These are phyloP conservation scores for Platerodrilus igneus DNA, from an alignment of 2,888 invertebrate genomes.

Conservation along the genomic window DNA sequence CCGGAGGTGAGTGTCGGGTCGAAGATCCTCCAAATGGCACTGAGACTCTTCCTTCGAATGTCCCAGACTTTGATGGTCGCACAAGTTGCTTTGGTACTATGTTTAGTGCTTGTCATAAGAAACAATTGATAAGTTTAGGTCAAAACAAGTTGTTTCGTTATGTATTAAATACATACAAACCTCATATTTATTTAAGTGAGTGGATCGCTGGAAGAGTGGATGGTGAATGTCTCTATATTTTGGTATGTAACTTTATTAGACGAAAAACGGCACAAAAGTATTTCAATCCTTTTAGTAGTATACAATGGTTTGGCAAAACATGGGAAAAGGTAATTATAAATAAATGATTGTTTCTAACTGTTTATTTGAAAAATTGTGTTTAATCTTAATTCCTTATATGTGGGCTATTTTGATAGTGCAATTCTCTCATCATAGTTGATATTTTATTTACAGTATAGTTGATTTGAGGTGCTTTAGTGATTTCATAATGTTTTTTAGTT, in stretches of 20 bases:
- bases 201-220: constrained; percentile 43
- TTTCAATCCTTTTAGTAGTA: too few species aligned
- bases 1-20: constrained; percentile 43
- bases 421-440: too few species aligned
- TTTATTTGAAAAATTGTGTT: too few species aligned
- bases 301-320: too few species aligned
- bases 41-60: constrained; percentile 38
- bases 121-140: constrained; percentile 46
- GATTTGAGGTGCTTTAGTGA: too few species aligned
- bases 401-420: too few species aligned
- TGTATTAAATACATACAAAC: constrained; percentile 47
- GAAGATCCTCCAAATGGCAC: constrained; percentile 46
- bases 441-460: too few species aligned
- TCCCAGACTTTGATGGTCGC: constrained; percentile 36
- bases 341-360: too few species aligned
- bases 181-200: constrained; percentile 48
- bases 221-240: constrained; percentile 42
- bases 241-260: constrained; percentile 34
- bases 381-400: too few species aligned
- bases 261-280: constrained; percentile 20
- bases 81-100: constrained; percentile 49
- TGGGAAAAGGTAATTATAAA: too few species aligned
- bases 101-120: constrained; percentile 43
- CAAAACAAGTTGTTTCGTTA: constrained; percentile 41
- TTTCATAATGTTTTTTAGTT: too few species aligned